Evolutionary conservation across 2,888 invertebrate species (phyloP), one percentile per base, ranked within the genome.

Genomic region (Aphodius sticticus): DNA sequence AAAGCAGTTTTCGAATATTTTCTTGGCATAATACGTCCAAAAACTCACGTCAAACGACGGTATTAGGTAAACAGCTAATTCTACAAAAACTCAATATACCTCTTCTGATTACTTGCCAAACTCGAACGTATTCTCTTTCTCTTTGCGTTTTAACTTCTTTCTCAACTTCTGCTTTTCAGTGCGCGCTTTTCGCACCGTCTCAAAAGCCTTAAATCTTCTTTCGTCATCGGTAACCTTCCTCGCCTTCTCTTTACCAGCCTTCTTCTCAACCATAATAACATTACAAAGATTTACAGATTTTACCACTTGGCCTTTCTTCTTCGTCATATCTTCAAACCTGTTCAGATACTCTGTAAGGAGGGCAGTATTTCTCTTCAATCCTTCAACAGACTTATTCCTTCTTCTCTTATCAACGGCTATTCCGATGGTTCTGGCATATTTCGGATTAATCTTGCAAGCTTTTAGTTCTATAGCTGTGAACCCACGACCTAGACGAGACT

Each of bases 391-490:
- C 88, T 96, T 95, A 90, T 98, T 99, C 81, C 95, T 94, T 82
- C 99, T 93, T 85, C 99, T 93, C 85, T 94, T 94, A 89, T 99
- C 99, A 26, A 99, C 97, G 80, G 97, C 91, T 88, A 99, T 96
- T 75, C 99, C 99, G 90, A 99, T 94, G 6, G 96, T 95, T 85
- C 93, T 93, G 74, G 98, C 98, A 87, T 95, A 95, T 81, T 92
- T 92, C 86, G 94, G 93, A 87, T 93, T 94, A 77, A 99, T 89
- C 81, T 96, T 96, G 85, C 96, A 95, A 84, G 94, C 94, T 95
- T 96, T 97, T 78, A 99, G 91, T 92, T 99, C 99, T 81, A 96
- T 95, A 69, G 98, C 90, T 79, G 97, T 96, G 89, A 99, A 99
- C 81, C 99, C 99, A 86, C 97, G 94, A 71, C 99, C 99, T 82